Evolutionary conservation across 2,113 vertebrate genomes (phyloP), one percentile per base, ranked within the genome.

Genomic region (Cynoglossus semilaevis): DNA sequence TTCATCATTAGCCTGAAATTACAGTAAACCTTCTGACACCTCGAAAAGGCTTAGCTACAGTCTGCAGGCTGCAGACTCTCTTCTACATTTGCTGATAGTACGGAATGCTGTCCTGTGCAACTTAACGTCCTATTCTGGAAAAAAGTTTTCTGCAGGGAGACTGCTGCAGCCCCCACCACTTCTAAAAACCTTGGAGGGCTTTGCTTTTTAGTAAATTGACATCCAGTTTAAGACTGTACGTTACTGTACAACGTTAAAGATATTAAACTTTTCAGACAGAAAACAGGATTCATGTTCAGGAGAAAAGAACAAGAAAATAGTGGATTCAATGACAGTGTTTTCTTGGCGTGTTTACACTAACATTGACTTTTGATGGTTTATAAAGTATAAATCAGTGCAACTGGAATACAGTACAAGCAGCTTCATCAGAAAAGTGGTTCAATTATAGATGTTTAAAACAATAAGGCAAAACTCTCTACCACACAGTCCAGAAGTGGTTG

Each of bases 331-430:
- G 67, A 73, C 83, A 79, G 43, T 67, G 59, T 29, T 63, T 70
- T 67, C 83, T 75, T 70, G 64, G 61, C 43, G 63, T 70, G 59
- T 77, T 77, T 80, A 79, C 63, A 62, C 56, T 67, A 14, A 58
- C 58, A 43, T 15, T 64, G 35, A 34, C 46, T 72, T 82, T 78
- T 80, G 81, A 80, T 76, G 68, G 29, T 45, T 49, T 38, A 7
- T 65, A 74, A 80, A 10, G 19, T 75, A 72, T 77, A 82, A 77
- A 79, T 79, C 79, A 61, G 72, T 75, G 61, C 19, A 77, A 84
- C 64, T 76, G 81, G 56, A 65, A 67, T 65, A 64, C 58, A n/a
- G n/a, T n/a, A n/a, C n/a, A n/a, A n/a, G n/a, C n/a, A n/a, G n/a
- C n/a, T n/a, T n/a, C n/a, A n/a, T n/a, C n/a, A n/a, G n/a, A n/a